phyloP scores from a whole-genome alignment of 2,888 invertebrate species.

The Drosophila infuscata region DNA sequence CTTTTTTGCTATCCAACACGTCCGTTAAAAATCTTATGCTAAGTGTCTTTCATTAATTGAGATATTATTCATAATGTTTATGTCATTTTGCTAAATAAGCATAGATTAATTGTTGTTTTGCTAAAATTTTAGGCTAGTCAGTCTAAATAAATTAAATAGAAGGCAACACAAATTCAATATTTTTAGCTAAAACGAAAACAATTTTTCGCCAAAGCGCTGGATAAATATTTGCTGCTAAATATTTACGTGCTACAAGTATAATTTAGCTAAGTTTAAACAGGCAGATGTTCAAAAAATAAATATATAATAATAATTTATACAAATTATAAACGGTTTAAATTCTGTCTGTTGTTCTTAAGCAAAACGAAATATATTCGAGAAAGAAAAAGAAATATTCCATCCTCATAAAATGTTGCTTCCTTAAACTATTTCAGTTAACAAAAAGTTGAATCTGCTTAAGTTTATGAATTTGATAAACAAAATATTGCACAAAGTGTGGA shows the following conservation, averaged over 20 bases:
- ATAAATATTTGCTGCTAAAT: constrained; percentile 70
- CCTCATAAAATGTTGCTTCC: neutral
- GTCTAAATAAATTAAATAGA: constrained; percentile 76
- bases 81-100: constrained; percentile 39
- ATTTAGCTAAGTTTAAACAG: constrained; percentile 32
- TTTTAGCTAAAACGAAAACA: constrained; percentile 50
- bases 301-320: neutral
- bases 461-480: constrained; percentile 4
- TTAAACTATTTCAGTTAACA: constrained; percentile 1
- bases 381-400: neutral
- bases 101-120: constrained; percentile 42
- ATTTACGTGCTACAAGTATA: constrained; percentile 31
- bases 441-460: constrained; percentile 5
- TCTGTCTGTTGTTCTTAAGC: constrained; percentile 12
- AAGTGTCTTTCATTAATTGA: constrained; percentile 51
- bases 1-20: constrained; percentile 55
- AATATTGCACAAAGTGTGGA: constrained; percentile 46
- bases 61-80: constrained; percentile 30
- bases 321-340: constrained; percentile 4
- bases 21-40: constrained; percentile 54
- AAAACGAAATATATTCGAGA: constrained; percentile 7
- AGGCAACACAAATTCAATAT: constrained; percentile 56
- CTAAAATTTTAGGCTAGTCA: constrained; percentile 80
- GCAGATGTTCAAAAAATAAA: neutral
- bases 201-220: constrained; percentile 52